These are phyloP conservation scores for Tribolium freemani DNA, from an alignment of 2,888 invertebrate genomes.

Conservation along the genomic window DNA sequence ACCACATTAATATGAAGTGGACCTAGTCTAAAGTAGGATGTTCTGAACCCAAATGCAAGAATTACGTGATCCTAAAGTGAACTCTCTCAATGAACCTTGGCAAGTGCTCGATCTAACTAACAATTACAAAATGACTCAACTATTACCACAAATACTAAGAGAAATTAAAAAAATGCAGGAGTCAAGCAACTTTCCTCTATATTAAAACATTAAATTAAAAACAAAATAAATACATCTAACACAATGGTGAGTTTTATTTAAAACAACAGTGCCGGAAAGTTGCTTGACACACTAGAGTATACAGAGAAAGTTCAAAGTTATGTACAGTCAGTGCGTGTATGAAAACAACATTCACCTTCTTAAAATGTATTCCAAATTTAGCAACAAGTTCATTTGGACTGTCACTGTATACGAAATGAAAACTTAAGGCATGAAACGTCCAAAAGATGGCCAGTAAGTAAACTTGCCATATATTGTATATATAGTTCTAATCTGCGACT, in stretches of 20 bases:
- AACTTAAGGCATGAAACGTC: slow-evolving; percentile 46
- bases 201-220: slow-evolving; percentile 31
- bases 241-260: slow-evolving; percentile 21
- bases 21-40: slow-evolving; percentile 44
- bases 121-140: slow-evolving; percentile 52
- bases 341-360: slow-evolving; percentile 32
- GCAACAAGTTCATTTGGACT: slow-evolving; percentile 41
- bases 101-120: slow-evolving; percentile 54
- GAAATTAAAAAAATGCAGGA: slow-evolving; percentile 48
- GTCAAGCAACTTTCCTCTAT: slow-evolving; percentile 49
- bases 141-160: slow-evolving; percentile 52
- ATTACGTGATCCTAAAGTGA: slow-evolving; percentile 44
- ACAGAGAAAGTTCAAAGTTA: slow-evolving; percentile 48
- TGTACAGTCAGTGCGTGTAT: slow-evolving; percentile 36
- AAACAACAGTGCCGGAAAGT: slow-evolving; percentile 45
- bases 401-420: slow-evolving; percentile 46
- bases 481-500: slow-evolving; percentile 29
- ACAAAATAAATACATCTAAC: slow-evolving; percentile 31
- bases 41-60: slow-evolving; percentile 45
- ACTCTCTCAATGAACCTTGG: slow-evolving; percentile 51
- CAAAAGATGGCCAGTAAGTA: slow-evolving; percentile 44
- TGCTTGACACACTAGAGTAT: slow-evolving; percentile 46
- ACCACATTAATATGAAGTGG: slow-evolving; percentile 46
- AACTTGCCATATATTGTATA: slow-evolving; percentile 43
- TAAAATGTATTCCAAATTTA: slow-evolving; percentile 25